phyloP scores from a whole-genome alignment of 2,797 vertebrate species.

The Crax fasciolata region DNA sequence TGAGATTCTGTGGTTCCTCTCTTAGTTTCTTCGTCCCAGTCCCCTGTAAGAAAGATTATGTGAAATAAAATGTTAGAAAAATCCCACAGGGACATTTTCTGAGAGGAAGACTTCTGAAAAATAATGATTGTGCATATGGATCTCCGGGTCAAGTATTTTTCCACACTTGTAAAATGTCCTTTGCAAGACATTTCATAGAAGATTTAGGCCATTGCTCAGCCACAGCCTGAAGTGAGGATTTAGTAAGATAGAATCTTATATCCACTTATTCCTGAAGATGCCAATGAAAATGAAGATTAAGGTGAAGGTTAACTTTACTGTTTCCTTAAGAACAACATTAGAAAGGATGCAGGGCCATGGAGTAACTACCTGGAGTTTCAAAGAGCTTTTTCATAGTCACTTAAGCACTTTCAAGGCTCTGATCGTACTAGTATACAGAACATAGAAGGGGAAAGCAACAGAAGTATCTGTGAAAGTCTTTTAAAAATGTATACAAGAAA shows the following conservation, averaged over 20 bases:
- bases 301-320: neutral
- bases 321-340: neutral
- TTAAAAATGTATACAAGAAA: neutral
- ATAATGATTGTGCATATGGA: neutral
- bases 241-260: neutral
- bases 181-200: neutral
- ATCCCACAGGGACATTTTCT: neutral
- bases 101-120: neutral
- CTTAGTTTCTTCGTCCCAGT: neutral
- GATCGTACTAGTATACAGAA: neutral
- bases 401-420: neutral
- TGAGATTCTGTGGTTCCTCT: neutral
- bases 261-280: neutral
- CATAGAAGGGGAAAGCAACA: neutral
- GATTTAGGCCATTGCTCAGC: neutral
- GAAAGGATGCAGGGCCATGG: neutral
- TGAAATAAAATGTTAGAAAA: neutral
- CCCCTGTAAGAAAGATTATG: neutral
- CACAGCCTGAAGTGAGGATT: neutral
- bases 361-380: neutral
- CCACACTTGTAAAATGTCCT: neutral
- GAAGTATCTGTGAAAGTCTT: neutral
- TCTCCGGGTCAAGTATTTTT: neutral
- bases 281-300: neutral
- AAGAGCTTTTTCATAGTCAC: neutral